These are phyloP conservation scores for Lethocerus indicus DNA, from an alignment of 1,140 invertebrate species.

Conservation along the genomic window DNA sequence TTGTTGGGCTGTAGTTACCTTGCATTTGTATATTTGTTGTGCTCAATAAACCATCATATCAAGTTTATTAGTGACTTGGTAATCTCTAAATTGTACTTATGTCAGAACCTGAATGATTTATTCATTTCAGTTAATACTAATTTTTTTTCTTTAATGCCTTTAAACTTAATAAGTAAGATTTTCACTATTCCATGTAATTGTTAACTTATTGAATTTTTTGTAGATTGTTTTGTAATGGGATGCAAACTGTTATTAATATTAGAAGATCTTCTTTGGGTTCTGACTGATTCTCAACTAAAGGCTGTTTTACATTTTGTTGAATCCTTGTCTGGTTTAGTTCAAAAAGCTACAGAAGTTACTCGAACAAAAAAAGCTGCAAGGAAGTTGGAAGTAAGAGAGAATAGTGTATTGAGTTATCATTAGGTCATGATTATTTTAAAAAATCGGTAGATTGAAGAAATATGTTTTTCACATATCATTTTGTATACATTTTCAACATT, in stretches of 20 bases:
- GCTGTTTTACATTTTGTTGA: slow-evolving; percentile 88
- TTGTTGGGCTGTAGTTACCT: no score
- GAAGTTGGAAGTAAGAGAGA: slow-evolving; percentile 64
- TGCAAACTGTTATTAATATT: slow-evolving; percentile 83
- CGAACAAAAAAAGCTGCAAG: slow-evolving; percentile 75
- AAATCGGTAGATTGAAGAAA: no score
- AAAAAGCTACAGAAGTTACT: slow-evolving; percentile 62
- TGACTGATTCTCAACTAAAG: slow-evolving; percentile 91
- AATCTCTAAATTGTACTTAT: no score
- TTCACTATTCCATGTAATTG: not conserved
- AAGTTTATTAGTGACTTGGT: no score
- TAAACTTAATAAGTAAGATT: no score
- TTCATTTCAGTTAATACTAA: no score
- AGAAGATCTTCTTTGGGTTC: slow-evolving; percentile 94
- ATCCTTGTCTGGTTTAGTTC: slow-evolving; percentile 70
- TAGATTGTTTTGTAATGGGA: slow-evolving; percentile 86
- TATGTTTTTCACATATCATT: no score
- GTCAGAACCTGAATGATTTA: no score
- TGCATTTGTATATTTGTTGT: no score
- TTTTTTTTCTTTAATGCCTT: no score
- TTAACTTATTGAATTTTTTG: slow-evolving; percentile 20
- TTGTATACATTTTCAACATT: not conserved
- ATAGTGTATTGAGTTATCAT: not conserved
- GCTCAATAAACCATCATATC: no score
- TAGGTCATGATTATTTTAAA: no score